A percentile compares a stretch with the other conserved stretches of the same genome.
These are phyloP conservation scores for Cydia strobilella DNA, from an alignment of 1,140 invertebrate species.

Conservation along the genomic window DNA sequence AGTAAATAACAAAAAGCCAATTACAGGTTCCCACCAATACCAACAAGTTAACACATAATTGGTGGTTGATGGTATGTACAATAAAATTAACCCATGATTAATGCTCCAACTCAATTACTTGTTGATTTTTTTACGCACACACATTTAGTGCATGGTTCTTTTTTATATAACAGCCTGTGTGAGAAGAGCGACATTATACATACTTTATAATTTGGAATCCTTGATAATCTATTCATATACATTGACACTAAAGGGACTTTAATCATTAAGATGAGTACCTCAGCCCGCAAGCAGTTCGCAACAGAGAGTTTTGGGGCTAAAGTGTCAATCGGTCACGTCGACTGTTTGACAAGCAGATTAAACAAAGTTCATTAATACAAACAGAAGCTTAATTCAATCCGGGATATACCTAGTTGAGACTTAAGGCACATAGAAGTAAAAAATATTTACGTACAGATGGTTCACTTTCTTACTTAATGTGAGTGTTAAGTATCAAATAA, in stretches of 20 bases:
- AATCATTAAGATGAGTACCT: neutral
- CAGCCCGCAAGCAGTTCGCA: neutral
- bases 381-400: slow-evolving; percentile 15
- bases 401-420: neutral
- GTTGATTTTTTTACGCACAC: no score
- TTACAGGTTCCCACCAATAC: no score
- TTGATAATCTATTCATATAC: neutral
- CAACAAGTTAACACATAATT: no score
- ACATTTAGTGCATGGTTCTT: no score
- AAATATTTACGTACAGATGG: neutral
- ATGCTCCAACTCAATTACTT: no score
- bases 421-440: neutral
- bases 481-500: no score
- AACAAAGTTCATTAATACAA: slow-evolving; percentile 15
- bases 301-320: slow-evolving; percentile 26
- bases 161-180: no score
- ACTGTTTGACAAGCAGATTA: slow-evolving; percentile 3
- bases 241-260: neutral
- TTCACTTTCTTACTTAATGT: neutral
- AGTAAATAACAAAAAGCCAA: no score
- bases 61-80: no score
- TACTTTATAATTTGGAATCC: neutral
- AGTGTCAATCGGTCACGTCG: slow-evolving; percentile 12
- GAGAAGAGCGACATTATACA: neutral
- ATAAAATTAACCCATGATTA: no score